Evolutionary conservation across 2,797 vertebrate species (phyloP).

Genomic region (Sarcophilus harrisii): DNA sequence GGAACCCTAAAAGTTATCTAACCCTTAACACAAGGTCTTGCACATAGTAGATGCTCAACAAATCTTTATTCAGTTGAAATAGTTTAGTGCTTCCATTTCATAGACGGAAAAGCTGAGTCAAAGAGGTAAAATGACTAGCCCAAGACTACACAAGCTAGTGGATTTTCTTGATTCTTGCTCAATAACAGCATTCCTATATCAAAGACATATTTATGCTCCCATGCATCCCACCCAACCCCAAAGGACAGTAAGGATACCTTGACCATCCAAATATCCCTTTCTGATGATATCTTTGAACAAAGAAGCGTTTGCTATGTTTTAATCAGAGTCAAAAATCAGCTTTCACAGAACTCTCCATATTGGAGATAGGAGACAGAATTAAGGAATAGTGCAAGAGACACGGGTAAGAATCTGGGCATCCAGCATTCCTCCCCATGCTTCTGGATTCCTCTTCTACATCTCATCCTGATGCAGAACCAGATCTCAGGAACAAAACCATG

Average conservation of each 20-base stretch:
- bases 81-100: neutral
- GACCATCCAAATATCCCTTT: neutral
- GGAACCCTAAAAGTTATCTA: constrained; percentile 15
- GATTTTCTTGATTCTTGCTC: neutral
- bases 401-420: neutral
- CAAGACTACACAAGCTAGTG: neutral
- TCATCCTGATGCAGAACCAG: constrained; percentile 9
- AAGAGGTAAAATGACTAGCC: constrained; percentile 7
- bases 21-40: neutral
- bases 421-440: neutral
- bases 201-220: neutral
- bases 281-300: constrained; percentile 28
- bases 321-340: neutral
- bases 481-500: neutral
- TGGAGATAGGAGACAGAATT: constrained; percentile 24
- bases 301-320: constrained; percentile 14
- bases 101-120: constrained; percentile 18
- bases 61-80: neutral
- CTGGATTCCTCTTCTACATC: constrained; percentile 4
- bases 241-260: constrained; percentile 8
- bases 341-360: constrained; percentile 7
- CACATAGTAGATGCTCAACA: neutral
- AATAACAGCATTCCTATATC: neutral
- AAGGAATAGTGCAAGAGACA: neutral
- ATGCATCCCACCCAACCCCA: neutral